Evolutionary conservation across 2,797 vertebrate genomes (phyloP).

Genomic region (Hydrocynus forskahlii): DNA sequence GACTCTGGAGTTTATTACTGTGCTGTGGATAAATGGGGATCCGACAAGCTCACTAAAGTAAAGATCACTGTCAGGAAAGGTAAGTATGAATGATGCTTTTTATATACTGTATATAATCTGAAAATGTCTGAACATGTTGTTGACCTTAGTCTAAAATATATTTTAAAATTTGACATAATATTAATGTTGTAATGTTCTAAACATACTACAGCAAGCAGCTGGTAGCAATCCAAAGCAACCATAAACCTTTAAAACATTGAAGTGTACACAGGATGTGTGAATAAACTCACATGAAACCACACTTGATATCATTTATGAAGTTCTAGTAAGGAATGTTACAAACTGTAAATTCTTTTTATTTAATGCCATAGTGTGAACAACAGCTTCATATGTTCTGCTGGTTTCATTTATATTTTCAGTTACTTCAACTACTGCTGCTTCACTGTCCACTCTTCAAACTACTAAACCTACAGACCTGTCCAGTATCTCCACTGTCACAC

Average conservation of each 20-base stretch:
- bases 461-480: neutral
- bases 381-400: neutral
- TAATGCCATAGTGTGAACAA: neutral
- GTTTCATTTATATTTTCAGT: neutral
- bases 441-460: neutral
- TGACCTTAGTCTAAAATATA: too few relatives aligned
- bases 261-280: too few relatives aligned
- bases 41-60: neutral
- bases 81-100: slow-evolving; percentile 1
- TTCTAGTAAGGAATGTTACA: too few relatives aligned
- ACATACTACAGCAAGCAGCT: too few relatives aligned
- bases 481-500: neutral
- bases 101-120: too few relatives aligned
- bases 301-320: too few relatives aligned
- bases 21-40: slow-evolving; percentile 19
- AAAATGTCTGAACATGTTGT: too few relatives aligned
- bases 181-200: too few relatives aligned
- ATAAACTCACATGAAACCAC: too few relatives aligned
- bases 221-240: too few relatives aligned
- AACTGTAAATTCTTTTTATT: neutral
- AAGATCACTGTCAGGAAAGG: slow-evolving; percentile 37
- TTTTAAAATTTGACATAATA: too few relatives aligned
- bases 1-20: slow-evolving; percentile 55
- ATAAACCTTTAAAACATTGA: too few relatives aligned
- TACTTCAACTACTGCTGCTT: neutral